Percentiles rank a stretch among this genome's conserved stretches.
Conservation (phyloP, 2,888 invertebrate genomes). For the Scaptomyza parva region DNA sequence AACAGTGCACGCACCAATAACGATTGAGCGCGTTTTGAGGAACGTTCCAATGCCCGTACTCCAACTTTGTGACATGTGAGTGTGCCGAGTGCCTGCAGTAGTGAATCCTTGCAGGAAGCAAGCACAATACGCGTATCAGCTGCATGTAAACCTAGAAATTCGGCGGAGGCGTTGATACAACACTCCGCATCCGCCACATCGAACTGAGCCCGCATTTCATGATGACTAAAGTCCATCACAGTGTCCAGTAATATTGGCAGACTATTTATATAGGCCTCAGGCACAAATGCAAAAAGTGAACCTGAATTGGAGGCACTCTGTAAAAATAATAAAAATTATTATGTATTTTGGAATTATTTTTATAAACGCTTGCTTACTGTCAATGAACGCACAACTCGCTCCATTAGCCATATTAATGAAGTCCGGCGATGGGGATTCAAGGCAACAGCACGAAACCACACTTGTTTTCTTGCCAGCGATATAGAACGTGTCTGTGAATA, state of each 20-base stretch:
- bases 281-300: slow-evolving; percentile 88
- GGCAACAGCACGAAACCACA: slow-evolving; percentile 88
- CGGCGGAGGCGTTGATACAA: slow-evolving; percentile 88
- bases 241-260: slow-evolving; percentile 83
- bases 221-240: slow-evolving; percentile 84
- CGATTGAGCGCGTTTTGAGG: slow-evolving; percentile 87
- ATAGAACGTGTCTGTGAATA: slow-evolving; percentile 84
- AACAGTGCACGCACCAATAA: slow-evolving; percentile 89
- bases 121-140: slow-evolving; percentile 90
- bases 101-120: slow-evolving; percentile 90
- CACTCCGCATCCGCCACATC: slow-evolving; percentile 86
- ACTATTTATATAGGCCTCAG: slow-evolving; percentile 89
- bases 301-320: slow-evolving; percentile 86
- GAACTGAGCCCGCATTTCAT: slow-evolving; percentile 82
- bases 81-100: slow-evolving; percentile 91
- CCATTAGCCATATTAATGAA: slow-evolving; percentile 86
- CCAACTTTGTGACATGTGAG: slow-evolving; percentile 91
- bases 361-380: slow-evolving; percentile 64
- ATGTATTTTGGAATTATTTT: background rate
- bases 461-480: slow-evolving; percentile 88
- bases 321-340: background rate
- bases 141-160: slow-evolving; percentile 91
- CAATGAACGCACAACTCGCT: slow-evolving; percentile 85
- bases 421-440: slow-evolving; percentile 86
- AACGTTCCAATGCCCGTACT: slow-evolving; percentile 89